Evolutionary conservation across 1,140 invertebrate species (phyloP).

Genomic region (Drosophila lacertosa): DNA sequence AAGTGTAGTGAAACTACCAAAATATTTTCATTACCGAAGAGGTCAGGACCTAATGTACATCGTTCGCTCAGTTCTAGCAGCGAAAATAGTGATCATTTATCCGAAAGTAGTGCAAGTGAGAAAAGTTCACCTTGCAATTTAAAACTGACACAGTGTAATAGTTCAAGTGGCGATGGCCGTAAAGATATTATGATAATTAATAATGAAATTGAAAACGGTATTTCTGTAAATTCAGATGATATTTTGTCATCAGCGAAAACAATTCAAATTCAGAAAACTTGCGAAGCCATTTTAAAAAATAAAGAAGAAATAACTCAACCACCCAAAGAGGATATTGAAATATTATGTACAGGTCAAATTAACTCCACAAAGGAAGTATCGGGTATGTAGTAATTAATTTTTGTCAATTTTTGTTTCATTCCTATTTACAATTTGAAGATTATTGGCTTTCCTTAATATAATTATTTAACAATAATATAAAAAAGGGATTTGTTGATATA

Average conservation of each 20-base stretch:
- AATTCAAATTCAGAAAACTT: constrained; percentile 16
- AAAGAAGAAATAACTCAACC: constrained; percentile 21
- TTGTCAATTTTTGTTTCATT: neutral
- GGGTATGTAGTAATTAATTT: constrained; percentile 16
- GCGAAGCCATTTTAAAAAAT: constrained; percentile 7
- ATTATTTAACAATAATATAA: no score
- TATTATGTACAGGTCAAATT: constrained; percentile 10
- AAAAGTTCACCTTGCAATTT: constrained; percentile 65
- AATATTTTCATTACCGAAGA: constrained; percentile 36
- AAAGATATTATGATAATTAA: constrained; percentile 35
- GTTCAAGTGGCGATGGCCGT: constrained; percentile 34
- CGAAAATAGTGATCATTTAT: constrained; percentile 63
- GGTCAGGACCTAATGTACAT: constrained; percentile 45
- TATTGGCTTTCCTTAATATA: no score
- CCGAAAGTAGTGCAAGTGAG: constrained; percentile 70
- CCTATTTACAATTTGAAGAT: neutral
- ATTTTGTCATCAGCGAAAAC: constrained; percentile 9
- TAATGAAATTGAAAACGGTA: constrained; percentile 14
- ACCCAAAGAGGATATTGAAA: constrained; percentile 16
- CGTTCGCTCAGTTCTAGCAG: constrained; percentile 65
- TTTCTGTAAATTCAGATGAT: constrained; percentile 23
- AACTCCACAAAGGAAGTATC: constrained; percentile 38
- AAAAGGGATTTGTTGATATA: no score
- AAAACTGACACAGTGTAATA: constrained; percentile 41
- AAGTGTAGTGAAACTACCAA: constrained; percentile 48